These are phyloP conservation scores for Drosophila takahashii DNA, from an alignment of 1,140 invertebrate genomes.

Conservation along the genomic window DNA sequence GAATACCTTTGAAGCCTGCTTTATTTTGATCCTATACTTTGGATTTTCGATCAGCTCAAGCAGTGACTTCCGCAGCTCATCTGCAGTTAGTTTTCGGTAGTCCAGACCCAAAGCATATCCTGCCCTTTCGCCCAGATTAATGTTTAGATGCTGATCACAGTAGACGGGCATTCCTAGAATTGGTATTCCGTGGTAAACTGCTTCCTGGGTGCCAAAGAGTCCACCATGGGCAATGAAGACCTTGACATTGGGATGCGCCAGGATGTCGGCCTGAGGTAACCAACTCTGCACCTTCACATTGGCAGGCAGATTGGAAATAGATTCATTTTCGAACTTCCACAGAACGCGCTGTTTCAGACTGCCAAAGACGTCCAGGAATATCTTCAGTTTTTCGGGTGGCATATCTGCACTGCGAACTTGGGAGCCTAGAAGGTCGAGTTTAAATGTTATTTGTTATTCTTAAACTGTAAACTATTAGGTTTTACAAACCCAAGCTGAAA, in stretches of 20 bases:
- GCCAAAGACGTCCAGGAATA: conserved; percentile 86
- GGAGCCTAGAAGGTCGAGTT: conserved; percentile 38
- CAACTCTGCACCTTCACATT: conserved; percentile 87
- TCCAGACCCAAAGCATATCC: conserved; percentile 60
- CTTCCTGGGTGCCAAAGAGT: conserved; percentile 87
- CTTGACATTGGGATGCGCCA: conserved; percentile 87
- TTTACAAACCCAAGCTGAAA: conserved; percentile 50
- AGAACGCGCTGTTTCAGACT: conserved; percentile 86
- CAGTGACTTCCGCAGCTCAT: conserved; percentile 78
- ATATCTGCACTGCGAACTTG: conserved; percentile 82
- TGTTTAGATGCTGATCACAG: conserved; percentile 85
- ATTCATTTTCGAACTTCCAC: conserved; percentile 88
- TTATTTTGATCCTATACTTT: conserved; percentile 82
- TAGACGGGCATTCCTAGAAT: conserved; percentile 88
- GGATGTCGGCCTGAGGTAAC: conserved; percentile 88
- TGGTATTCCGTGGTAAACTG: conserved; percentile 87
- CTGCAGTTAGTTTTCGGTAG: conserved; percentile 68
- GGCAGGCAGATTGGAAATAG: conserved; percentile 84
- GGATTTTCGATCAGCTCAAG: conserved; percentile 85
- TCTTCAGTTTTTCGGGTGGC: conserved; percentile 82
- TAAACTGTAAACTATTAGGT: neutral
- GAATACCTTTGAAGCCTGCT: conserved; percentile 84
- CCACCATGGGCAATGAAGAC: conserved; percentile 88
- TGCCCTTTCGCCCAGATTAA: conserved; percentile 43
- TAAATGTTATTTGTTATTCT: neutral